Percentiles rank a stretch among this genome's conserved stretches.
phyloP scores from a whole-genome alignment of 2,888 invertebrate genomes.

The Tholera decimalis region DNA sequence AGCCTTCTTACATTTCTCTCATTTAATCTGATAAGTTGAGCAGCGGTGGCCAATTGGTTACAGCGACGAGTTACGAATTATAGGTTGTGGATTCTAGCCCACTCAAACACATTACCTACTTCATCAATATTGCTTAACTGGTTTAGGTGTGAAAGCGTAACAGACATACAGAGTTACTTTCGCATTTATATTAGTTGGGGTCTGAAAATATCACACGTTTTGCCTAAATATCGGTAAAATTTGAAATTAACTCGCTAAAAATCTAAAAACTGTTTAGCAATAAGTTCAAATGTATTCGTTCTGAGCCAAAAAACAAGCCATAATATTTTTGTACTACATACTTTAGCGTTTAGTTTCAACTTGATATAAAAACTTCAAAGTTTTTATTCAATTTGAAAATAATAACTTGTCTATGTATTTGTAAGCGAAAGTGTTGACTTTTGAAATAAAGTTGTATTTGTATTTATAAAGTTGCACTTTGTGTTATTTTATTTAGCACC shows the following conservation, averaged over 20 bases:
- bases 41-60: no score
- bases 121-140: no score
- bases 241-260: conserved; percentile 10
- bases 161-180: no score
- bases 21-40: no score
- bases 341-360: conserved; percentile 50
- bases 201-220: no score
- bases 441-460: conserved; percentile 66
- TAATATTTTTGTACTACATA: conserved; percentile 57
- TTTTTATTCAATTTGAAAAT: conserved; percentile 34
- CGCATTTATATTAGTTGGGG: no score
- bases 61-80: no score
- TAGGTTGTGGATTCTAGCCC: no score
- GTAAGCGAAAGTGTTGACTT: conserved; percentile 58
- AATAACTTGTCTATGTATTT: conserved; percentile 32
- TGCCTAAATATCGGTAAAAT: conserved; percentile 6
- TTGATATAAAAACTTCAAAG: conserved; percentile 49
- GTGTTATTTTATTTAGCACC: no score
- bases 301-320: conserved; percentile 60
- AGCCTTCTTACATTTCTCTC: no score
- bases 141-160: no score
- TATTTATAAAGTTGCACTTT: conserved; percentile 21
- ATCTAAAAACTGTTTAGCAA: conserved; percentile 33
- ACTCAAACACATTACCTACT: no score
- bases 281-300: conserved; percentile 58